phyloP scores from a whole-genome alignment of 1,140 invertebrate genomes.

The Heliconius nattereri region DNA sequence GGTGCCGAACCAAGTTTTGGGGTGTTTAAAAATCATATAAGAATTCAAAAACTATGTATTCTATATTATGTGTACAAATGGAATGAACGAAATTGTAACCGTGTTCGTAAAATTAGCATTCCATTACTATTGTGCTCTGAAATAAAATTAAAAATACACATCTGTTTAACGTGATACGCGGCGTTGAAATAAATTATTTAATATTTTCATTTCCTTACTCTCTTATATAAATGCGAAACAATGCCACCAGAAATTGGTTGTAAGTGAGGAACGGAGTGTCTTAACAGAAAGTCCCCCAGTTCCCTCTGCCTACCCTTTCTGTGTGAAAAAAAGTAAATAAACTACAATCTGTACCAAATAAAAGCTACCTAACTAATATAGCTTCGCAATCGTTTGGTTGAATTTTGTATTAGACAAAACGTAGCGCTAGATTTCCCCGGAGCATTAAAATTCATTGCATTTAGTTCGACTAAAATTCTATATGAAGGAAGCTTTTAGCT shows the following conservation, averaged over 20 bases:
- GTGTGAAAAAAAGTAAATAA: not conserved
- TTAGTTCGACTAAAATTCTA: not conserved
- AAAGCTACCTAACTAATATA: not conserved
- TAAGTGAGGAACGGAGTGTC: not conserved
- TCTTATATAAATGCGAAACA: not conserved
- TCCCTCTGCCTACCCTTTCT: no score
- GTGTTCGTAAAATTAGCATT: no score
- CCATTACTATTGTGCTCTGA: no score
- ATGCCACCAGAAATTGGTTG: not conserved
- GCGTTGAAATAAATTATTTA: not conserved
- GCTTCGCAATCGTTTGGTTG: conserved; percentile 17
- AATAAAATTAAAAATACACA: no score
- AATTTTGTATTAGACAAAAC: conserved; percentile 27
- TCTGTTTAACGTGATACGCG: no score
- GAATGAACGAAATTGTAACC: no score
- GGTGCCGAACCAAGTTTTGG: no score
- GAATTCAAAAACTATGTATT: no score
- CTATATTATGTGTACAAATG: no score
- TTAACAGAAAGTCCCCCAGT: no score
- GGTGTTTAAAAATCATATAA: no score
- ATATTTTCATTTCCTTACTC: not conserved
- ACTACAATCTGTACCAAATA: not conserved
- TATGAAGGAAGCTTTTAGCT: not conserved
- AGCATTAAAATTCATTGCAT: conserved; percentile 15
- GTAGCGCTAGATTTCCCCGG: conserved; percentile 25